Base-by-base conservation (phyloP, 2,888 invertebrate species). In the Trichogramma dendrolimi region DNA sequence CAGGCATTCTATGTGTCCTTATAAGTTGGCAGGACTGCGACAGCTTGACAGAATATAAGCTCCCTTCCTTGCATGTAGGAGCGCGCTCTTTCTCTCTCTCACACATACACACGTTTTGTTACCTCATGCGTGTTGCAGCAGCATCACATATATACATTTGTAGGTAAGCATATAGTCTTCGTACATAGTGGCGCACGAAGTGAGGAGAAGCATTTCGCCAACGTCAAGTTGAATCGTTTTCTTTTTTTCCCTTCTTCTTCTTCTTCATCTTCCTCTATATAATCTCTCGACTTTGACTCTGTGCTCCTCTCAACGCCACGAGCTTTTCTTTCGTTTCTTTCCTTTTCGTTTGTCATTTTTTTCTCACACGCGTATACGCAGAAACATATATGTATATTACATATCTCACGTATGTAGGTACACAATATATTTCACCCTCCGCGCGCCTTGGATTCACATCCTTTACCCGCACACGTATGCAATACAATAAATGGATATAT, bases 11-110 rank as follows among this genome's bases (percentile, higher is more conserved):
- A 75, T 74, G 73, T 76, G 77, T 77, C 75, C 74, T 27, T 73
- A 75, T 77, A 74, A 77, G 75, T 77, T 77, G 77, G 75, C 76
- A 76, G 77, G 68, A 72, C 69, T 70, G 72, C 77, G 77, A 75
- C 77, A 77, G 77, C 76, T 76, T 77, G 77, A 77, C 77, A 75
- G 77, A 75, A 76, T 75, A 76, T 77, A 76, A 71, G 69, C 72
- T 68, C 70, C 70, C 68, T 67, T 66, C 67, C 67, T 65, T 57
- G 59, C 52, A 64, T 55, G 55, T 27, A 27, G 27, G 27, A 27
- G 27, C 27, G 27, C 27, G n/a, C n/a, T n/a, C n/a, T n/a, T n/a
- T 27, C 27, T 27, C 27, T 27, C 27, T 27, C 27, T 2, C 27
- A 27, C 27, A 27, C 27, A 14, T 2, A 27, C 27, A 27, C 27